A percentile compares a stretch with the other conserved stretches of the same genome.
phyloP scores from a whole-genome alignment of 2,113 vertebrate species.

The Lasiurus cinereus region DNA sequence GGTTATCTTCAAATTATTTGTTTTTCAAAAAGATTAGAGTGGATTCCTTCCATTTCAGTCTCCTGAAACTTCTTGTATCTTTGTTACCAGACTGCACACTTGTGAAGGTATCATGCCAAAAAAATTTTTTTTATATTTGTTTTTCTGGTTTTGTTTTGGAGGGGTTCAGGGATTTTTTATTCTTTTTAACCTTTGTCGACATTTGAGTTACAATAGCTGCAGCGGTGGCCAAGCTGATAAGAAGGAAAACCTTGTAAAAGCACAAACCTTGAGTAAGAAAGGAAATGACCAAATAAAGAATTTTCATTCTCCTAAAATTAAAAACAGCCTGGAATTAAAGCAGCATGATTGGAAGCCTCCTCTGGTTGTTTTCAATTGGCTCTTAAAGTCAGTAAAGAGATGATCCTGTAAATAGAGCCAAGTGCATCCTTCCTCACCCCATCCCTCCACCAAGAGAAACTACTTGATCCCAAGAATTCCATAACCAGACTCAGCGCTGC shows the following conservation, averaged over 20 bases:
- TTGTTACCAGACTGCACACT: slow-evolving; percentile 7
- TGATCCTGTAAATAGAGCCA: neutral
- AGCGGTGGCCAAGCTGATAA: slow-evolving; percentile 72
- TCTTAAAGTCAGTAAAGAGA: neutral
- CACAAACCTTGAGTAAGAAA: slow-evolving; percentile 56
- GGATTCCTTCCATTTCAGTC: neutral
- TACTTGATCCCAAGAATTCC: neutral
- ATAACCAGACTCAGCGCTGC: fast-evolving
- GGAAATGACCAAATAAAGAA: slow-evolving; percentile 56
- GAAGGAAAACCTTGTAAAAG: slow-evolving; percentile 39
- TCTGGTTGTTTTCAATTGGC: neutral
- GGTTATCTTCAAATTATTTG: neutral
- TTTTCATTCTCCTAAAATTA: slow-evolving; percentile 60
- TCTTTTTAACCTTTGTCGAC: slow-evolving; percentile 25
- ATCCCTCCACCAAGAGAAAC: fast-evolving
- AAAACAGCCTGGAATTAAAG: slow-evolving; percentile 13
- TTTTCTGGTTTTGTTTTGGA: slow-evolving; percentile 70
- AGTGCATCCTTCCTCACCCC: neutral
- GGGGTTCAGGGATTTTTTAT: neutral
- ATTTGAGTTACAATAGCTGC: slow-evolving; percentile 68
- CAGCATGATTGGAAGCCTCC: neutral
- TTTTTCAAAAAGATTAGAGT: slow-evolving; percentile 31
- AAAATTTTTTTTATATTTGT: neutral
- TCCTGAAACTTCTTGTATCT: neutral
- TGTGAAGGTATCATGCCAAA: slow-evolving; percentile 43